Conservation (phyloP, 2,797 vertebrate genomes). For the Danio albolineatus region DNA sequence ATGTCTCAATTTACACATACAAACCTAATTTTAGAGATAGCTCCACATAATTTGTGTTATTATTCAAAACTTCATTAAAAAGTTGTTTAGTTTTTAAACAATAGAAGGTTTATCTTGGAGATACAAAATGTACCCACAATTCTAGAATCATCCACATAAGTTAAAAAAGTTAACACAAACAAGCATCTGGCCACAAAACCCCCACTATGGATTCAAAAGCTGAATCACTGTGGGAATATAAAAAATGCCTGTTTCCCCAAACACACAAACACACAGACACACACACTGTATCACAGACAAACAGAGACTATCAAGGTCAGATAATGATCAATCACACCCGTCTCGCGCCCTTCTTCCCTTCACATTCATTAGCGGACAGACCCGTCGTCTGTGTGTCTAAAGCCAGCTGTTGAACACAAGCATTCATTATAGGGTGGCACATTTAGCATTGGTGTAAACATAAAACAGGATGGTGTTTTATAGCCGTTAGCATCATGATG, state of each 20-base stretch:
- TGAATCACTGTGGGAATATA: neutral
- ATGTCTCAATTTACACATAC: too few relatives aligned
- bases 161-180: neutral
- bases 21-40: too few relatives aligned
- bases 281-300: conserved; percentile 9
- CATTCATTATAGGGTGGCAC: conserved; percentile 34
- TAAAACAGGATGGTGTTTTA: conserved; percentile 28
- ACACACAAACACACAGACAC: conserved; percentile 33
- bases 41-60: too few relatives aligned
- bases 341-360: conserved; percentile 3
- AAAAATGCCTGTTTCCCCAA: conserved; percentile 6
- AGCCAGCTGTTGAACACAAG: conserved; percentile 44
- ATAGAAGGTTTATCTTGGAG: too few relatives aligned
- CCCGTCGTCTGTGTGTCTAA: conserved; percentile 26
- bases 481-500: conserved; percentile 10
- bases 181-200: conserved; percentile 1
- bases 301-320: conserved; percentile 54
- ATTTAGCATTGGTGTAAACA: conserved; percentile 30
- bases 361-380: conserved; percentile 46
- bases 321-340: conserved; percentile 55
- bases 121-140: too few relatives aligned
- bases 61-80: too few relatives aligned
- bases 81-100: too few relatives aligned
- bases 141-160: too few relatives aligned
- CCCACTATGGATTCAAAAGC: neutral